Base-by-base conservation (phyloP, 2,888 invertebrate genomes). In the Melieria crassipennis region DNA sequence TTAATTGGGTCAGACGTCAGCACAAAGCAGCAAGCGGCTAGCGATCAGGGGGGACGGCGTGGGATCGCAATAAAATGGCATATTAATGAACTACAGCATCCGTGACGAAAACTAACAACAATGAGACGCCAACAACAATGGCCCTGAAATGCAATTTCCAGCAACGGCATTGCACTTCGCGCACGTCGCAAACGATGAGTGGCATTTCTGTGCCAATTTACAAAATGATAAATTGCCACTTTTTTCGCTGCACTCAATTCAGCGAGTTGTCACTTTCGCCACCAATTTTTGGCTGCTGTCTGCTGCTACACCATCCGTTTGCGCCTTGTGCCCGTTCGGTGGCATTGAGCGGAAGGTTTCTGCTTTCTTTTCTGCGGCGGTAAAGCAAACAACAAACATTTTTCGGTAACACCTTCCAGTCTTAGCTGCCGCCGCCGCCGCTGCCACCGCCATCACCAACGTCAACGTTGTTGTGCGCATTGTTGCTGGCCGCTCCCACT, bases 171-270 rank as follows among this genome's bases (percentile, higher is more conserved):
- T 5, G 7, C 48, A 45, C 55, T 16, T n/a, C 43, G 52, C 52
- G 7, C 7, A 6, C 45, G 55, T 45, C 64, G 42, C 55, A 55
- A 57, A 63, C 47, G 47, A n/a, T 47, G 63, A 63, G 13, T 69
- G 62, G 62, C 55, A 62, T 62, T 61, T 55, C 13, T 63, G 52
- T 62, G 69, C 42, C 62, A 62, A 56, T 69, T 69, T 62, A 55
- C 3, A 10, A 65, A 69, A 69, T 69, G 56, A 55, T 69, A 69
- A 62, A 68, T 68, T 16, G 62, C 7, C 30, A 52, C 13, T 5
- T 52, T 52, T 7, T 30, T 30, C 30, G 30, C 2, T 30, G 30
- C 30, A 30, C 30, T 30, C 30, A 30, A 30, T 30, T 30, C 3
- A 30, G 30, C 30, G 30, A 30, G 30, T 30, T 30, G 30, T 30